phyloP scores from a whole-genome alignment of 2,797 vertebrate species.

The Botia kubotai region DNA sequence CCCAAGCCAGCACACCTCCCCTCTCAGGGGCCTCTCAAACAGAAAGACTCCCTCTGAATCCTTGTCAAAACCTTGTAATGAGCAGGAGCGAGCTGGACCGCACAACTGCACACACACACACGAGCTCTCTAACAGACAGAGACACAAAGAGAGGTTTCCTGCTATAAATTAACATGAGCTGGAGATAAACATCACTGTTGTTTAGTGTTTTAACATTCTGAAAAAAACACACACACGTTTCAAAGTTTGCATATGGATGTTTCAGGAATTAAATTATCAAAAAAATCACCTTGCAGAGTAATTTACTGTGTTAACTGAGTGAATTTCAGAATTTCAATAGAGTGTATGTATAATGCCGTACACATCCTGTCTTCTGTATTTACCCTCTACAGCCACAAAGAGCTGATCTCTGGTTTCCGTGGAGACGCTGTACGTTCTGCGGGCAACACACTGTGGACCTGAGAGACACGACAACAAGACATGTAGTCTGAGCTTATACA shows the following conservation, averaged over 20 bases:
- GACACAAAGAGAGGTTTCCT: neutral
- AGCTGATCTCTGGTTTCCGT: conserved; percentile 70
- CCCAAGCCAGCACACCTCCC: conserved; percentile 76
- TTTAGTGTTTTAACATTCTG: too few relatives aligned
- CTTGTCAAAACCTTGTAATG: conserved; percentile 70
- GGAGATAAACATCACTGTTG: too few relatives aligned
- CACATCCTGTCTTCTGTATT: neutral
- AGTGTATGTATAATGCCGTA: neutral
- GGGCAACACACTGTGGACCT: conserved; percentile 80
- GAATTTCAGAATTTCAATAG: too few relatives aligned
- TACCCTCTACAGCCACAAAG: conserved; percentile 83
- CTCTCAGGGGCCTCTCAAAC: conserved; percentile 76
- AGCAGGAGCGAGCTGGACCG: conserved; percentile 78
- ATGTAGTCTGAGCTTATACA: neutral
- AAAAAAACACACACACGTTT: too few relatives aligned
- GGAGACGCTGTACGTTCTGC: conserved; percentile 77
- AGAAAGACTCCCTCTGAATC: conserved; percentile 72
- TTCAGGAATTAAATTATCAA: too few relatives aligned
- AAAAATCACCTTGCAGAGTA: too few relatives aligned
- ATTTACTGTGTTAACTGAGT: too few relatives aligned
- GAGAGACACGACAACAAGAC: conserved; percentile 14
- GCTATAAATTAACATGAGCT: neutral
- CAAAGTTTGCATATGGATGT: too few relatives aligned
- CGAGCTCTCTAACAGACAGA: conserved; percentile 75
- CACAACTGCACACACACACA: conserved; percentile 80